Conservation (phyloP, 2,888 invertebrate species). For the Elysia crispata region DNA sequence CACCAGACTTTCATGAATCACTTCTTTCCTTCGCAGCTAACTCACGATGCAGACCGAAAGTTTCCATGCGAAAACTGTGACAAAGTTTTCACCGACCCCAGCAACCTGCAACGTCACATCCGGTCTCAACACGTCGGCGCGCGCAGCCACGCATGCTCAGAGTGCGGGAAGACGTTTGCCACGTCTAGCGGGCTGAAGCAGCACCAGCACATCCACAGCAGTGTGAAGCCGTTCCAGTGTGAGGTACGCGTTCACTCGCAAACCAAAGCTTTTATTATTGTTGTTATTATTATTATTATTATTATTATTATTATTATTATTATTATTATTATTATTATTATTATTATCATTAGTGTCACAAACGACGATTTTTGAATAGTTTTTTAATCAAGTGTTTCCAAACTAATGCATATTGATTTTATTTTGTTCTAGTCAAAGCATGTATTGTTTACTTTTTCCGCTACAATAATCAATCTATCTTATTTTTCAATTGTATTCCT, state of each 20-base stretch:
- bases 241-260: constrained; percentile 39
- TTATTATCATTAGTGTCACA: no score
- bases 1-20: background rate
- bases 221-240: constrained; percentile 88
- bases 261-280: no score
- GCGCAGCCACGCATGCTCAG: constrained; percentile 95
- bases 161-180: constrained; percentile 99
- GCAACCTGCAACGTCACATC: constrained; percentile 97
- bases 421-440: no score
- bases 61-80: constrained; percentile 92
- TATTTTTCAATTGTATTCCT: no score
- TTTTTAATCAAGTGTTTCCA: no score
- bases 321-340: no score
- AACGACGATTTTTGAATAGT: no score
- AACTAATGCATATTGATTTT: no score
- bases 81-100: constrained; percentile 90
- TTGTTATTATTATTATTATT: no score
- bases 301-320: no score
- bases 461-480: no score
- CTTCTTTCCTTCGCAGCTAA: constrained; percentile 56
- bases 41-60: constrained; percentile 80
- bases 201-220: constrained; percentile 99
- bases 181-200: constrained; percentile 98
- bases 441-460: no score
- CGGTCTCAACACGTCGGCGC: constrained; percentile 96